A percentile compares a stretch with the other conserved stretches of the same genome.
These are phyloP conservation scores for Excalfactoria chinensis DNA, from an alignment of 2,113 vertebrate species.

Conservation along the genomic window DNA sequence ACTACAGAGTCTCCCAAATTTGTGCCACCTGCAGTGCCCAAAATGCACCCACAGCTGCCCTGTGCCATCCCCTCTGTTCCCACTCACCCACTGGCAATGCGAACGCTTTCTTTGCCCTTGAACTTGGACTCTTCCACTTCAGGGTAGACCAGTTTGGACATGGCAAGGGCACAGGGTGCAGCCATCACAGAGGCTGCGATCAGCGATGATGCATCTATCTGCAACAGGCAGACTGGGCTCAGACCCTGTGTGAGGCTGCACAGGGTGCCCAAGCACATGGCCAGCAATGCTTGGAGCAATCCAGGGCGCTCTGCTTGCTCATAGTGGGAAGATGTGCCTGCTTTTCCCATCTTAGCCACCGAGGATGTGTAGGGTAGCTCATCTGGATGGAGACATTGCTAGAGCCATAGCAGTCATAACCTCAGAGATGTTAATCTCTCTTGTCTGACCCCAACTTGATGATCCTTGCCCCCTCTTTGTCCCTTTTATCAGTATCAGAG, in stretches of 20 bases:
- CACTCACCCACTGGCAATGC: slow-evolving; percentile 65
- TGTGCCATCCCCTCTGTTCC: background rate
- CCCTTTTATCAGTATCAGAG: background rate
- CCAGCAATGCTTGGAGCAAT: fast-evolving
- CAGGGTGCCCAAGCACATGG: fast-evolving
- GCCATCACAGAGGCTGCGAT: slow-evolving; percentile 97
- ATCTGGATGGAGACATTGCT: background rate
- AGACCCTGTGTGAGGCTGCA: fast-evolving
- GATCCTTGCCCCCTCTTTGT: background rate
- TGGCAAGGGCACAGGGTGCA: slow-evolving; percentile 91
- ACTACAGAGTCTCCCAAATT: background rate
- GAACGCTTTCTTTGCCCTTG: slow-evolving; percentile 77
- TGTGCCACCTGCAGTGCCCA: fast-evolving
- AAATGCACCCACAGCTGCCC: fast-evolving
- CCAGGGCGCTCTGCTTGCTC: background rate
- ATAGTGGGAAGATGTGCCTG: background rate
- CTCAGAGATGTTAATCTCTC: background rate
- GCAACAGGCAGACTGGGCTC: background rate
- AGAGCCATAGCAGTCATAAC: fast-evolving
- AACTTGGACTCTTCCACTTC: slow-evolving; percentile 89
- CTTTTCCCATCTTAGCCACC: background rate
- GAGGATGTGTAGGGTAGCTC: fast-evolving
- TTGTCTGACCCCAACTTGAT: background rate
- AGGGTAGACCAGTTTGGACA: slow-evolving; percentile 92
- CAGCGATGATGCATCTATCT: slow-evolving; percentile 90